Evolutionary conservation across 2,797 vertebrate species (phyloP).

Genomic region (Rhinichthys osculus): DNA sequence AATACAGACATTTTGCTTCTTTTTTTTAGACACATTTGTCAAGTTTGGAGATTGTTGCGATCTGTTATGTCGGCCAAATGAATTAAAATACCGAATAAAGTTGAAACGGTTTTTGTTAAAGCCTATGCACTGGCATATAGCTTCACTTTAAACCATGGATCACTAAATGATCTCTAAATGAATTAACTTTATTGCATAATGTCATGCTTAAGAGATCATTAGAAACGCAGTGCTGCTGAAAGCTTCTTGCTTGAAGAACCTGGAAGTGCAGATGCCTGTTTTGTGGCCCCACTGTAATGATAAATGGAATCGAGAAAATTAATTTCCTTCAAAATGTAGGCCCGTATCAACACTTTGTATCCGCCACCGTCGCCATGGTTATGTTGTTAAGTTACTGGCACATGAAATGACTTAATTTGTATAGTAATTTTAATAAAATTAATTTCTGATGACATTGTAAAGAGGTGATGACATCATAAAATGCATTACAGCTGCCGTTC

Average conservation of each 20-base stretch:
- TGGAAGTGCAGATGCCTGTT: neutral
- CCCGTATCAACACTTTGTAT: constrained; percentile 54
- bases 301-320: constrained; percentile 34
- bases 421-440: constrained; percentile 95
- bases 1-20: neutral
- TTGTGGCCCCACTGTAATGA: neutral
- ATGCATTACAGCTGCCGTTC: constrained; percentile 80
- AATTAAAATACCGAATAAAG: neutral
- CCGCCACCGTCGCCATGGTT: constrained; percentile 52
- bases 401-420: constrained; percentile 85
- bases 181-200: constrained; percentile 17
- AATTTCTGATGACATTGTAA: constrained; percentile 91
- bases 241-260: constrained; percentile 2
- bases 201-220: neutral
- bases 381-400: constrained; percentile 84
- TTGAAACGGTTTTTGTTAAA: neutral
- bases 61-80: neutral
- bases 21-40: neutral
- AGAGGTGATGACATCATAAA: constrained; percentile 93
- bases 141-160: neutral
- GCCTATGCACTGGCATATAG: neutral
- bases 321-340: constrained; percentile 47
- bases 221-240: neutral
- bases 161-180: neutral
- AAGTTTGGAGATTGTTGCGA: neutral